phyloP scores from a whole-genome alignment of 2,113 vertebrate species.

The Ursus arctos region DNA sequence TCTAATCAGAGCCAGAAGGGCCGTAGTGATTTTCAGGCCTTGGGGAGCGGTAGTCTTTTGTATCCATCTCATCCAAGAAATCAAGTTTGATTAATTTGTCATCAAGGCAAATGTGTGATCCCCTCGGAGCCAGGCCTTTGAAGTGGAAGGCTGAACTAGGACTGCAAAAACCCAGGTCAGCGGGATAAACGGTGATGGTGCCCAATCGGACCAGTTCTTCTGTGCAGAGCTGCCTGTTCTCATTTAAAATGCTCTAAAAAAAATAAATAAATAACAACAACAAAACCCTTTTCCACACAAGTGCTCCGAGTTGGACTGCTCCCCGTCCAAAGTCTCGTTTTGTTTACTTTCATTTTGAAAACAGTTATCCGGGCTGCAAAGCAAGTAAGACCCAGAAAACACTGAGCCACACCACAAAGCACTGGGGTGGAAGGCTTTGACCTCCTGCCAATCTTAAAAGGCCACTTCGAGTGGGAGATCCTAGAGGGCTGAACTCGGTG shows the following conservation, averaged over 20 bases:
- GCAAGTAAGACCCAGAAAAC: conserved; percentile 27
- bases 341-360: conserved; percentile 63
- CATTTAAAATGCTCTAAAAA: not conserved
- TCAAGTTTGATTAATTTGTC: conserved; percentile 85
- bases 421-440: not conserved
- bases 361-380: conserved; percentile 18
- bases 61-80: conserved; percentile 79
- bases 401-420: not conserved
- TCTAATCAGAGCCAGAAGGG: conserved; percentile 82
- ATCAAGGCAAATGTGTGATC: conserved; percentile 78
- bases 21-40: conserved; percentile 67
- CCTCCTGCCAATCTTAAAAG: conserved; percentile 70
- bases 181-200: not conserved
- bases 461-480: not conserved
- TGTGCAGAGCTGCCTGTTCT: not conserved
- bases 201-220: not conserved
- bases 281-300: not conserved
- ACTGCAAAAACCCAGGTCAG: conserved; percentile 33
- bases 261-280: not conserved
- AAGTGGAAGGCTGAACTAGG: conserved; percentile 60
- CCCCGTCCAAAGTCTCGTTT: not conserved
- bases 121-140: conserved; percentile 67
- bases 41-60: conserved; percentile 79
- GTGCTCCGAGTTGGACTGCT: not conserved
- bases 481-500: not conserved